Percentiles rank a stretch among this genome's conserved stretches.
These are phyloP conservation scores for Eupithecia subumbrata DNA, from an alignment of 2,888 invertebrate species.

Conservation along the genomic window DNA sequence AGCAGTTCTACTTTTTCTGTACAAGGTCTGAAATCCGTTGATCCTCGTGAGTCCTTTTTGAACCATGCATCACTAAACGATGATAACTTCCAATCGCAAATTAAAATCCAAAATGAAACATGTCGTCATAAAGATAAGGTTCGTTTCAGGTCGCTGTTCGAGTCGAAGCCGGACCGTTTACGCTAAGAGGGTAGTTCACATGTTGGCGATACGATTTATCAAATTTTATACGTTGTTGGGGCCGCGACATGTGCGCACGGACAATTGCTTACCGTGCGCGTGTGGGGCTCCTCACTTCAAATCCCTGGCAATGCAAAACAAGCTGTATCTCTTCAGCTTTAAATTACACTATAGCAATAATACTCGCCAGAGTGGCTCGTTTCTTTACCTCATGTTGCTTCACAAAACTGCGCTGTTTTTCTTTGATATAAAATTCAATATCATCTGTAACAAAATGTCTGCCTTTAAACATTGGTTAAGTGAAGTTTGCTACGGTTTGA, in stretches of 20 bases:
- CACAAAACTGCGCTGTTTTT: background rate
- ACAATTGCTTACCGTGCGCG: constrained; percentile 68
- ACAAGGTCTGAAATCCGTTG: constrained; percentile 46
- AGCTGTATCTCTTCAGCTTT: constrained; percentile 8
- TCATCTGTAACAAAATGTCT: background rate
- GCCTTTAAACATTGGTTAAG: background rate
- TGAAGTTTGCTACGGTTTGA: background rate
- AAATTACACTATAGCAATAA: background rate
- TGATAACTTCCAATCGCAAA: constrained; percentile 64
- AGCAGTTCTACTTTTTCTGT: constrained; percentile 40
- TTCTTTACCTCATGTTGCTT: background rate
- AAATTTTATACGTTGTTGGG: constrained; percentile 79
- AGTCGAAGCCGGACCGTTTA: constrained; percentile 65
- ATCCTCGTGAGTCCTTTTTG: constrained; percentile 37
- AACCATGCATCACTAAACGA: constrained; percentile 61
- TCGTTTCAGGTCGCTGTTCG: constrained; percentile 43
- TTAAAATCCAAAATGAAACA: constrained; percentile 44
- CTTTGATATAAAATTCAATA: background rate
- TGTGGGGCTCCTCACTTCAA: constrained; percentile 40
- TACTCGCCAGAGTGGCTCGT: background rate
- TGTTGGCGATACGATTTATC: constrained; percentile 82
- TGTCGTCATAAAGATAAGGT: constrained; percentile 42
- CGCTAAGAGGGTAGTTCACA: constrained; percentile 83
- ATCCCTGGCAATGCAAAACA: constrained; percentile 19
- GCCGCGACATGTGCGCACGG: constrained; percentile 80